Conservation (phyloP, 2,888 invertebrate species). For the Electrophaes corylata region DNA sequence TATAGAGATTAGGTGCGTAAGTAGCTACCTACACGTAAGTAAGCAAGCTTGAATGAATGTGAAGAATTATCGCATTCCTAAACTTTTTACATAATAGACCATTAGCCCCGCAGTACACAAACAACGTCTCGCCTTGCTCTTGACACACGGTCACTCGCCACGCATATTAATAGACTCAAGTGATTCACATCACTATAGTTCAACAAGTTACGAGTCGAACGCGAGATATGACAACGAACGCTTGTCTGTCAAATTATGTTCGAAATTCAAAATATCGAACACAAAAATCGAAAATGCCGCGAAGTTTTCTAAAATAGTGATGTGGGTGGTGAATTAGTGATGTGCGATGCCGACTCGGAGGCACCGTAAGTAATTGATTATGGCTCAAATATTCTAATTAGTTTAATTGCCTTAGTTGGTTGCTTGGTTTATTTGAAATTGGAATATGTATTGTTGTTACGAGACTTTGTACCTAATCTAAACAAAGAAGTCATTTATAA, state of each 20-base stretch:
- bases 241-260: slow-evolving; percentile 51
- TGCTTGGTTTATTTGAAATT: slow-evolving; percentile 3
- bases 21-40: slow-evolving; percentile 7
- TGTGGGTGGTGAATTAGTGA: slow-evolving; percentile 48
- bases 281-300: slow-evolving; percentile 46
- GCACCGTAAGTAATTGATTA: slow-evolving; percentile 39
- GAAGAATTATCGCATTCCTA: slow-evolving; percentile 29
- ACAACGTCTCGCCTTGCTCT: slow-evolving; percentile 74
- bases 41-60: slow-evolving; percentile 26
- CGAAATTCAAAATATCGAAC: slow-evolving; percentile 39
- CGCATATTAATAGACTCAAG: slow-evolving; percentile 81
- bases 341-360: slow-evolving; percentile 50
- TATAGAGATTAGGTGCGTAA: not conserved
- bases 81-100: slow-evolving; percentile 55
- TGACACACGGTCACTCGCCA: slow-evolving; percentile 80
- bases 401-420: slow-evolving; percentile 12
- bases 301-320: slow-evolving; percentile 32
- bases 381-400: slow-evolving; percentile 29
- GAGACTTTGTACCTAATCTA: slow-evolving; percentile 8
- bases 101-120: slow-evolving; percentile 55
- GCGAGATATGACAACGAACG: slow-evolving; percentile 65
- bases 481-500: slow-evolving; percentile 2
- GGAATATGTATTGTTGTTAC: slow-evolving; percentile 8
- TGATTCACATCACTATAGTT: slow-evolving; percentile 76
- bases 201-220: slow-evolving; percentile 67